Base-by-base conservation (phyloP, 2,797 vertebrate genomes). In the Cossypha caffra region DNA sequence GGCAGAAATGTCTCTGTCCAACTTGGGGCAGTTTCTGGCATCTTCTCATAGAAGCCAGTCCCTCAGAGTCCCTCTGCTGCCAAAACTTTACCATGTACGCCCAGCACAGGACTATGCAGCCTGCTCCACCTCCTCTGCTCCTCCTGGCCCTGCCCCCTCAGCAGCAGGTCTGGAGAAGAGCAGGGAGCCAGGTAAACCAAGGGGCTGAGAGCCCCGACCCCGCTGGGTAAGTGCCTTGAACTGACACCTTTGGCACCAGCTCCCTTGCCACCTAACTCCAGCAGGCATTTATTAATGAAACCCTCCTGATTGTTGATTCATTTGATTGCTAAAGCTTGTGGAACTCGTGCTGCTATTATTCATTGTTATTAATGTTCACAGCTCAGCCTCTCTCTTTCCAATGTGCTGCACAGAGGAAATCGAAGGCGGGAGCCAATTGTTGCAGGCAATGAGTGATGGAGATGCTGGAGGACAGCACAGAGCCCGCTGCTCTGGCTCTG, bases 321-420 rank as follows among this genome's bases (percentile, higher is more conserved):
- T 96, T 95, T 91, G 87, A 95, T 86, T 95, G 91, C 63, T 95
- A 94, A 93, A 95, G 91, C 85, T 91, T 91, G 95, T 94, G 94
- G 66, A 95, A 94, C 89, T 86, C 5, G 1, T 48, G 29, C 74
- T n/a, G 66, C 84, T 95, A 96, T 95, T 95, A 95, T 58, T 97
- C 94, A 95, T 61, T 91, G 54, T 96, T 96, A 97, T 95, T 91
- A 95, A 97, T 91, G 95, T 45, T 93, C 89, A 62, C 84, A 91
- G 78, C 43, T 84, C 89, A 78, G 91, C 82, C 91, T 88, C 72
- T 90, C 91, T 88, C 87, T 75, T 93, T 86, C 89, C 95, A 96
- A 90, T 90, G 75, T 5, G 66, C 67, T 95, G 91, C 79, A 68
- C 58, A 76, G 79, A 94, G 87, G 90, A 96, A 96, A 96, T 91